These are phyloP conservation scores for Drosophila pectinifera DNA, from an alignment of 1,140 invertebrate genomes.

Conservation along the genomic window DNA sequence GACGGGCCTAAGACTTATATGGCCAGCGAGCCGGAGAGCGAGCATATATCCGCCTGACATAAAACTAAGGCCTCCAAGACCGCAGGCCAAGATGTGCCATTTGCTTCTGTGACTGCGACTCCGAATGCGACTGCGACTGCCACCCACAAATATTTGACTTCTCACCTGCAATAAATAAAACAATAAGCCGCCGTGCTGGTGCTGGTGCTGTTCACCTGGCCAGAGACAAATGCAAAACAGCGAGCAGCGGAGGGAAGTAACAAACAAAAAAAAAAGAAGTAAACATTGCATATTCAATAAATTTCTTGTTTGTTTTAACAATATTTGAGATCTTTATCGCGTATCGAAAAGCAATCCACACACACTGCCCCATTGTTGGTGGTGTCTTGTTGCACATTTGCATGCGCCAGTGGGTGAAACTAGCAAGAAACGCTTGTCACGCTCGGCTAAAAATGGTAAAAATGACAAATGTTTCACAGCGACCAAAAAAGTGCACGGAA, in stretches of 20 bases:
- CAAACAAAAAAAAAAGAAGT: conserved; percentile 22
- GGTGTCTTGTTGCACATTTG: conserved; percentile 64
- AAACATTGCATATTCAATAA: conserved; percentile 80
- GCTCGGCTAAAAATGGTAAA: conserved; percentile 82
- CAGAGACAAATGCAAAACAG: conserved; percentile 73
- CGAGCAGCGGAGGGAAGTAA: too few species aligned
- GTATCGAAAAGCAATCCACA: conserved; percentile 71
- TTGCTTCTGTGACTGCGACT: conserved; percentile 46
- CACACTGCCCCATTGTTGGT: conserved; percentile 41
- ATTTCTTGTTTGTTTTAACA: conserved; percentile 83
- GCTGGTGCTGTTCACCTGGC: conserved; percentile 55
- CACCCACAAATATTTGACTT: conserved; percentile 82
- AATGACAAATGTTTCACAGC: conserved; percentile 82
- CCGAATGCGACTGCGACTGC: conserved; percentile 38
- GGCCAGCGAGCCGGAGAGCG: conserved; percentile 15
- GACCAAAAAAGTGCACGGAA: conserved; percentile 69
- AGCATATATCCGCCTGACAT: conserved; percentile 70
- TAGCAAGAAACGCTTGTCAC: conserved; percentile 75
- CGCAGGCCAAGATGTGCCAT: conserved; percentile 71
- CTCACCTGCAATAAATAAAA: conserved; percentile 82
- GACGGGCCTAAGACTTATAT: conserved; percentile 60
- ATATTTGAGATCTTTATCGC: conserved; percentile 81
- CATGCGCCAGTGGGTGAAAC: conserved; percentile 78
- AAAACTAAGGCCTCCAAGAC: conserved; percentile 41
- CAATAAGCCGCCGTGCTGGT: conserved; percentile 62